These are phyloP conservation scores for Polyploca ridens DNA, from an alignment of 2,888 invertebrate genomes.

Conservation along the genomic window DNA sequence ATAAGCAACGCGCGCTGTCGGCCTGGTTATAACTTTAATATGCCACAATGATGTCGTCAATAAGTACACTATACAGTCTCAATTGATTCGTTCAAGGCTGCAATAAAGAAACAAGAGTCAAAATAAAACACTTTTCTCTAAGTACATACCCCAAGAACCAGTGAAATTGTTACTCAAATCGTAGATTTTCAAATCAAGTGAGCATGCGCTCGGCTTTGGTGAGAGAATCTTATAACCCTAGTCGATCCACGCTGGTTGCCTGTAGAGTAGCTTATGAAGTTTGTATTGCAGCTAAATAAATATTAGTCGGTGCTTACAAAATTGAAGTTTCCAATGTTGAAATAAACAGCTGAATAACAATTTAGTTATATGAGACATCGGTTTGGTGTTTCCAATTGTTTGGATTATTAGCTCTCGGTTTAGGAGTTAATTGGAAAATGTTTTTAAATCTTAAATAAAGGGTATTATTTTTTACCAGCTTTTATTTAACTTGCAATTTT, in stretches of 20 bases:
- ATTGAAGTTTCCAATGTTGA: not conserved
- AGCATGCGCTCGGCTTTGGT: not conserved
- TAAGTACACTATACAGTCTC: too few species aligned
- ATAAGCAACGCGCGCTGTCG: too few species aligned
- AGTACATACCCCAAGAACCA: not conserved
- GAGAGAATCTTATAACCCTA: not conserved
- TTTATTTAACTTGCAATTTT: too few species aligned
- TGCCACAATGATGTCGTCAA: too few species aligned
- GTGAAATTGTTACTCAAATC: not conserved
- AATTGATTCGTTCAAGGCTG: too few species aligned
- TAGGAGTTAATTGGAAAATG: not conserved
- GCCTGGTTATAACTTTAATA: too few species aligned
- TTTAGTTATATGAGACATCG: not conserved
- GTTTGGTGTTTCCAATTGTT: not conserved
- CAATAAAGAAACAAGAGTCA: not conserved
- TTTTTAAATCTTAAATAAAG: not conserved
- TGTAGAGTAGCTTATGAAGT: not conserved
- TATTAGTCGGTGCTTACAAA: not conserved
- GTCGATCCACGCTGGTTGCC: not conserved
- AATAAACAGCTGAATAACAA: not conserved
- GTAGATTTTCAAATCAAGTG: not conserved
- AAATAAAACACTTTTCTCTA: not conserved
- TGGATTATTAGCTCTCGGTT: not conserved
- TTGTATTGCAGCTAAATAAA: not conserved
- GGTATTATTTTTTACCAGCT: too few species aligned